These are phyloP conservation scores for Drosophila merina DNA, from an alignment of 2,888 invertebrate species.

Conservation along the genomic window DNA sequence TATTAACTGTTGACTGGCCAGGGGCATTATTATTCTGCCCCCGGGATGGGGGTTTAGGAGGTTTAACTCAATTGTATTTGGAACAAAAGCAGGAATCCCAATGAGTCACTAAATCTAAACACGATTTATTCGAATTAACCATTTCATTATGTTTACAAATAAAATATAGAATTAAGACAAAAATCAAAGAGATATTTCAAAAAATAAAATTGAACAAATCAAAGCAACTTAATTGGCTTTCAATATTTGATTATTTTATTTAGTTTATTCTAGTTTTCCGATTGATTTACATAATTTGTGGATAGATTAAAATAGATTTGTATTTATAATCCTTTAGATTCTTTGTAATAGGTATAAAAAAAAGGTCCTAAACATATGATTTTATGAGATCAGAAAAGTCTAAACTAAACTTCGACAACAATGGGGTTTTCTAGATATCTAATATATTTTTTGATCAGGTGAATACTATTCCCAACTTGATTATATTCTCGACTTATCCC, in stretches of 20 bases:
- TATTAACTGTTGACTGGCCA: conserved; percentile 72
- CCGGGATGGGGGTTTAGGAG: conserved; percentile 17
- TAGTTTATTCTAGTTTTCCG: too few species aligned
- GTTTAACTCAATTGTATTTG: not conserved
- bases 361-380: too few species aligned
- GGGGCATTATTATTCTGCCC: conserved; percentile 20
- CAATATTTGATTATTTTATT: too few species aligned
- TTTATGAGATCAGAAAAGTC: too few species aligned
- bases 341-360: too few species aligned
- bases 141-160: conserved; percentile 11
- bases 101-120: conserved; percentile 24
- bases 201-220: not conserved
- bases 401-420: too few species aligned
- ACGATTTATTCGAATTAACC: conserved; percentile 1
- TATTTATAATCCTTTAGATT: too few species aligned
- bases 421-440: not conserved
- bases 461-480: not conserved
- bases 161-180: not conserved
- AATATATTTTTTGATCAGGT: not conserved
- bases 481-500: not conserved
- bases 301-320: too few species aligned
- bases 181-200: not conserved
- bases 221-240: not conserved
- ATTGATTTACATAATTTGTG: too few species aligned
- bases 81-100: conserved; percentile 31